Base-by-base conservation (phyloP, 2,113 vertebrate genomes). In the Dipodomys merriami region DNA sequence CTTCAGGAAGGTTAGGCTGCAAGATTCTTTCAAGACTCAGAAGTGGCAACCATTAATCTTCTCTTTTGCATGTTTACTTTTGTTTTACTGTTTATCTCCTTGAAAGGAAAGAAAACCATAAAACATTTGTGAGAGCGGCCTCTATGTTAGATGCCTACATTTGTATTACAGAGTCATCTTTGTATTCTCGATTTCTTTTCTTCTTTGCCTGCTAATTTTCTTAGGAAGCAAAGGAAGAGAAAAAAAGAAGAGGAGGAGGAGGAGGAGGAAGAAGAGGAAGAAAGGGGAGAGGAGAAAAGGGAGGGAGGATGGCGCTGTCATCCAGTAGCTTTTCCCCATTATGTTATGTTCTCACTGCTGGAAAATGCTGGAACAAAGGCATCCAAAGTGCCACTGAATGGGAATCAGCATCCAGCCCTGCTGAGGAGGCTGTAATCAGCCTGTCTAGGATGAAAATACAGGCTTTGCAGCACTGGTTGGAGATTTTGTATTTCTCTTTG, bases 361-460 rank as follows among this genome's bases (percentile, higher is more conserved):
- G 81, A 65, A 95, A 91, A 91, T 33, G 82, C 84, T 57, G 53
- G 83, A 82, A 95, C 78, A 93, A 93, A 95, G 78, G 64, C 90
- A 85, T 77, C 60, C 69, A 20, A 44, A 88, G 76, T 35, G 30
- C 77, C 71, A 5, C 84, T 87, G 73, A 90, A 39, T 1, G 89
- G 91, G 69, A 57, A 89, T 81, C 90, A 73, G 29, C 90, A 62
- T 33, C 86, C 64, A 90, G 84, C 73, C 85, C 74, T 76, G 84
- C 84, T 90, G 81, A 69, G 8, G 85, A 93, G 87, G 84, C 91
- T 93, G 78, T 29, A 82, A 76, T 91, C 93, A 76, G 83, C 80
- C 88, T 77, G 49, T 84, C 27, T 29, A 6, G n/a, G 78, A 85
- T 67, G 82, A 84, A 91, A 90, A 74, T 18, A 35, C 74, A 73